Conservation (phyloP, 2,797 vertebrate species). For the Miichthys miiuy region DNA sequence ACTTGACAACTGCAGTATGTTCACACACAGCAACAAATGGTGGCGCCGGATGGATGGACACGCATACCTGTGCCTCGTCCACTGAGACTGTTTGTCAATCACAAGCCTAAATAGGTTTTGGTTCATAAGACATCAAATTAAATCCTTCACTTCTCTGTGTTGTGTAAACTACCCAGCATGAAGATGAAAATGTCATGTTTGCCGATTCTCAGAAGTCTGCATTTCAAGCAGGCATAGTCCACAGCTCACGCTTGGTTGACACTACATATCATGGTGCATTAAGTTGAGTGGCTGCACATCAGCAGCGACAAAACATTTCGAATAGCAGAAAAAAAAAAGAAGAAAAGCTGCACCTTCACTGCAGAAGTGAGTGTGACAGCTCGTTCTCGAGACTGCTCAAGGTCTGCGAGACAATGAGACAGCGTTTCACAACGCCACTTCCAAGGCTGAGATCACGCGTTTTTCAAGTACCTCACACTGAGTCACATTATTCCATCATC, state of each 20-base stretch:
- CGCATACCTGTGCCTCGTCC: not conserved
- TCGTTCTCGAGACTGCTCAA: slow-evolving; percentile 23
- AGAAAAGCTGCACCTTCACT: not conserved
- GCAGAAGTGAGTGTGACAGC: slow-evolving; percentile 57
- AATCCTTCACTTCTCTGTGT: slow-evolving; percentile 4
- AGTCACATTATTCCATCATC: slow-evolving; percentile 39
- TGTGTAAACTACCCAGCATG: slow-evolving; percentile 23
- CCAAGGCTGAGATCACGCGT: slow-evolving; percentile 25
- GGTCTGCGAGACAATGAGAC: slow-evolving; percentile 31
- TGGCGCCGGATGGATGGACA: slow-evolving; percentile 24
- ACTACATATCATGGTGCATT: slow-evolving; percentile 52
- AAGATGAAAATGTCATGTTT: slow-evolving; percentile 53
- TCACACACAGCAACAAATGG: slow-evolving; percentile 35
- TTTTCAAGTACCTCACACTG: slow-evolving; percentile 20
- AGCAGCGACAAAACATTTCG: slow-evolving; percentile 29
- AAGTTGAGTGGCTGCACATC: slow-evolving; percentile 51
- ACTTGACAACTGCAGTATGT: slow-evolving; percentile 39
- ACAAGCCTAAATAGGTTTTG: slow-evolving; percentile 40
- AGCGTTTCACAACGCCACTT: slow-evolving; percentile 17
- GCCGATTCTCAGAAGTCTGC: slow-evolving; percentile 43
- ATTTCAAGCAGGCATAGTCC: slow-evolving; percentile 31
- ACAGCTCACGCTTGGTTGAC: slow-evolving; percentile 46
- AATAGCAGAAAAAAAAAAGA: slow-evolving; percentile 23
- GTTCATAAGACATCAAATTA: slow-evolving; percentile 43
- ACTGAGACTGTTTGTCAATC: slow-evolving; percentile 34